Evolutionary conservation across 2,888 invertebrate species (phyloP).

Genomic region (Copidosoma aretas): DNA sequence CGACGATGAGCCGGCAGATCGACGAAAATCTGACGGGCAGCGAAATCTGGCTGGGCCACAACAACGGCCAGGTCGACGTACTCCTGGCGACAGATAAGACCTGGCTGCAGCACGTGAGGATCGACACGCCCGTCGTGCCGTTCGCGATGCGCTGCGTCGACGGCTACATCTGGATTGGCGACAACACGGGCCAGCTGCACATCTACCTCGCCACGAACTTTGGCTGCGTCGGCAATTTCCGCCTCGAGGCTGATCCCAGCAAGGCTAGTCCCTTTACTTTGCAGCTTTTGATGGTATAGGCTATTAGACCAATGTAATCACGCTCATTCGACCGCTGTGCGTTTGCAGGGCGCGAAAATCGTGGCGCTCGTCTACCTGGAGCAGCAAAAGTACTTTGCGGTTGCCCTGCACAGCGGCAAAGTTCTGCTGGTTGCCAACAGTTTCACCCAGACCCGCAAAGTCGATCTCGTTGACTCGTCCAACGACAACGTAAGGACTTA

Average conservation of each 20-base stretch:
- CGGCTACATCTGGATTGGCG: constrained; percentile 86
- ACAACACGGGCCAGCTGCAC: constrained; percentile 83
- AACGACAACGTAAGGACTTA: constrained; percentile 55
- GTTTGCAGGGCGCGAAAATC: constrained; percentile 66
- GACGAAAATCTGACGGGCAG: constrained; percentile 58
- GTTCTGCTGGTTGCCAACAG: constrained; percentile 58
- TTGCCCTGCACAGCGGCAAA: constrained; percentile 79
- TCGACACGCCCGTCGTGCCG: constrained; percentile 68
- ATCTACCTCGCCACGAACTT: constrained; percentile 72
- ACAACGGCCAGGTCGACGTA: constrained; percentile 72
- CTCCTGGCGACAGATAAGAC: constrained; percentile 66
- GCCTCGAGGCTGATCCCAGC: constrained; percentile 71
- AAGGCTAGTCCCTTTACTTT: constrained; percentile 48
- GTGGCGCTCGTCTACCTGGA: constrained; percentile 74
- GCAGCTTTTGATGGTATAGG: too few relatives aligned
- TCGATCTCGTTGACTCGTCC: constrained; percentile 49
- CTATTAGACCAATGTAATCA: too few relatives aligned
- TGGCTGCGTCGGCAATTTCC: constrained; percentile 57
- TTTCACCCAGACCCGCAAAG: constrained; percentile 58
- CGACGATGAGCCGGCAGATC: constrained; percentile 54
- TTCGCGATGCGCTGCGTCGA: constrained; percentile 80
- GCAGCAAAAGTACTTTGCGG: constrained; percentile 76
- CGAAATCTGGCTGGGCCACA: constrained; percentile 79
- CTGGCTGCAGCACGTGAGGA: constrained; percentile 68
- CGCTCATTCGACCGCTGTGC: background rate